Evolutionary conservation across 1,140 invertebrate genomes (phyloP), one percentile per base, ranked within the genome.

Genomic region (Eciton burchellii): DNA sequence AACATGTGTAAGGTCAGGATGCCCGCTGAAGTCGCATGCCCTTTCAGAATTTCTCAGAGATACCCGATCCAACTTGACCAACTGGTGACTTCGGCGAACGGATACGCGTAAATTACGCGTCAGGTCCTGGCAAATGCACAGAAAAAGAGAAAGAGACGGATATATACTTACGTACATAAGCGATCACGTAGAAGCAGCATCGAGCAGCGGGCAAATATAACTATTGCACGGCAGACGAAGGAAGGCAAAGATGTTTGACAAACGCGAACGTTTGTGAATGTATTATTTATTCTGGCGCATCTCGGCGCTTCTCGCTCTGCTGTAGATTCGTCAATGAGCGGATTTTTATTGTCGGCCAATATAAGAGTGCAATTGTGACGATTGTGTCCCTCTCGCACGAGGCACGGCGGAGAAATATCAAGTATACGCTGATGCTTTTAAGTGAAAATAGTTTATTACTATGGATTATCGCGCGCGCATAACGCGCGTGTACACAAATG

Each of bases 361-460:
- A 9, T 14, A 12, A 56, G 6, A 6, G 11, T 8, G 12, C 26
- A 60, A 81, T 21, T n/a, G 63, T 52, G 65, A 70, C 49, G 16
- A 56, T 43, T 26, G 47, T 41, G 54, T 52, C 70, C 3, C 19
- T 74, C 26, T 35, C 4, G n/a, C n/a, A 21, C 19, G 35, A 26
- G 26, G n/a, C 24, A 21, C 3, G 8, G 19, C 6, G 16, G 24
- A 47, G 16, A 54, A n/a, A 77, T 56, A 45, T 35, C 35, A n/a
- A n/a, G n/a, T 6, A 35, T 35, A 35, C 8, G 54, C n/a, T n/a
- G 24, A 3, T 41, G 19, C 6, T 59, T 45, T 63, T 71, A 70
- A 65, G 9, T 77, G 76, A 84, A 87, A 82, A 88, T 84, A 87
- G 47, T 87, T 88, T 87, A 88, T 87, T 85, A 77, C 47, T 76